Conservation (phyloP, 1,140 invertebrate species). For the Eriocheir sinensis region DNA sequence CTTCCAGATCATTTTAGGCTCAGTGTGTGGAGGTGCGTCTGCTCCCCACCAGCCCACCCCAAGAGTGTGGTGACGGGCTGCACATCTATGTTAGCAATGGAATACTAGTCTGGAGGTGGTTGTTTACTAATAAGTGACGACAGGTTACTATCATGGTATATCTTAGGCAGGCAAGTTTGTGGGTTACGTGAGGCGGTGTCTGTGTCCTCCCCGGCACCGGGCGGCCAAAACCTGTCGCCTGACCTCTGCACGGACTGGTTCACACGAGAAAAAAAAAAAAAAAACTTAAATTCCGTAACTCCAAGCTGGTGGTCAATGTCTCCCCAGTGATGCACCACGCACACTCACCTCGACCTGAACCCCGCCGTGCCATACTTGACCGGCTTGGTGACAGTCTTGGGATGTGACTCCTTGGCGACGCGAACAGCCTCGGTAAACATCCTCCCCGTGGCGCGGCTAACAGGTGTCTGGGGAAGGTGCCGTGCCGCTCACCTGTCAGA, state of each 20-base stretch:
- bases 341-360: constrained; percentile 86
- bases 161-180: too few relatives aligned
- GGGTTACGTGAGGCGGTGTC: too few relatives aligned
- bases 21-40: too few relatives aligned
- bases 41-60: too few relatives aligned
- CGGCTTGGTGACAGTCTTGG: constrained; percentile 80
- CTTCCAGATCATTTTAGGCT: too few relatives aligned
- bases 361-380: constrained; percentile 89
- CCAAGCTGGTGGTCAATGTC: neutral
- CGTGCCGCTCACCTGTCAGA: neutral
- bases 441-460: neutral
- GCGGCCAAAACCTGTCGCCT: neutral
- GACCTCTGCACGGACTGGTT: neutral
- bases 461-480: neutral
- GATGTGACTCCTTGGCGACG: constrained; percentile 80
- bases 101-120: neutral
- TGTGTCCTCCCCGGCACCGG: too few relatives aligned
- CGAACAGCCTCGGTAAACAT: constrained; percentile 7
- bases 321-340: neutral
- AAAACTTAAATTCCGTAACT: neutral
- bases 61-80: too few relatives aligned
- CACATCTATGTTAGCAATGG: too few relatives aligned
- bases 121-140: too few relatives aligned
- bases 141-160: too few relatives aligned
- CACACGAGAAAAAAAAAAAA: neutral